Evolutionary conservation across 2,888 invertebrate species (phyloP).

Genomic region (Mythimna loreyi): DNA sequence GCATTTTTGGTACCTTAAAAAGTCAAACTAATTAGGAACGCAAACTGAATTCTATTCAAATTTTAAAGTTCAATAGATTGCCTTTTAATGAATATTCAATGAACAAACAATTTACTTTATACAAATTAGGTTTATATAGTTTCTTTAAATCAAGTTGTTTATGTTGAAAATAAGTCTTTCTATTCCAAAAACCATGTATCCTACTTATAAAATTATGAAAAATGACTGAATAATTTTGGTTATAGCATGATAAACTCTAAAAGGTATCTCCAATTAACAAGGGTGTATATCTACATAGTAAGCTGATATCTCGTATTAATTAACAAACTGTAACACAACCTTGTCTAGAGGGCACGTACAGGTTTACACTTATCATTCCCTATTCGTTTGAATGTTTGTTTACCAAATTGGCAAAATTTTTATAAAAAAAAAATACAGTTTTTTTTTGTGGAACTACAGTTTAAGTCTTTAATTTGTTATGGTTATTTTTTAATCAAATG

Average conservation of each 20-base stretch:
- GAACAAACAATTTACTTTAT: slow-evolving; percentile 12
- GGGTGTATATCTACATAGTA: slow-evolving; percentile 35
- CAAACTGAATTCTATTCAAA: slow-evolving; percentile 52
- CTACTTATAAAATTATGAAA: not conserved
- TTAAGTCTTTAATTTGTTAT: not conserved
- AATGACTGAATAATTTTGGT: slow-evolving; percentile 25
- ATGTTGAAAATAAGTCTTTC: not conserved
- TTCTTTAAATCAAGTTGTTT: slow-evolving; percentile 11
- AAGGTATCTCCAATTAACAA: slow-evolving; percentile 46
- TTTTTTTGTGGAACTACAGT: no score
- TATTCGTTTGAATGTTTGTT: slow-evolving; percentile 11
- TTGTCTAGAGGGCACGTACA: slow-evolving; percentile 62
- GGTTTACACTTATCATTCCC: slow-evolving; percentile 32
- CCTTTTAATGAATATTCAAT: slow-evolving; percentile 31
- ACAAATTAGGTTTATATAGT: slow-evolving; percentile 10
- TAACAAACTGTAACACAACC: slow-evolving; percentile 58
- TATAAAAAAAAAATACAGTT: not conserved
- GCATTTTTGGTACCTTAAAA: slow-evolving; percentile 50
- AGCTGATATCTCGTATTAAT: slow-evolving; percentile 52
- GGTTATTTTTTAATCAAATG: not conserved
- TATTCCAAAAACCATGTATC: not conserved
- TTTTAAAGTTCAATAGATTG: slow-evolving; percentile 57
- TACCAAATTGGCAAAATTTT: slow-evolving; percentile 3
- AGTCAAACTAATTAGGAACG: slow-evolving; percentile 47
- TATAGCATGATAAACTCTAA: slow-evolving; percentile 25